These are phyloP conservation scores for Drusus annulatus DNA, from an alignment of 1,140 invertebrate species.

Conservation along the genomic window DNA sequence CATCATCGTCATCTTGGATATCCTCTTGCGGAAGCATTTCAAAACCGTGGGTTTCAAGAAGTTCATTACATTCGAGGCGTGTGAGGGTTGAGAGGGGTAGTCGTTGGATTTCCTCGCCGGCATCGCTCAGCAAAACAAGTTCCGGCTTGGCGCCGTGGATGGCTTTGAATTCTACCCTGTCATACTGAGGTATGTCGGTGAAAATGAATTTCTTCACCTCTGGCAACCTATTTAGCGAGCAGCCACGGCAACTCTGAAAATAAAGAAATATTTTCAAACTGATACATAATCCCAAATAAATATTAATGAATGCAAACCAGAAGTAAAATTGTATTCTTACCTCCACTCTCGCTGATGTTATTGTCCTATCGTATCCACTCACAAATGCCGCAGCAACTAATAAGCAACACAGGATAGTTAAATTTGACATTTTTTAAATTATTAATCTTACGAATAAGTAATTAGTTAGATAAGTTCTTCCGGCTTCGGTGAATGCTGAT, in stretches of 20 bases:
- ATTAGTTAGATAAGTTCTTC: no score
- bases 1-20: neutral
- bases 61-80: constrained; percentile 79
- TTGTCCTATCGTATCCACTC: constrained; percentile 35
- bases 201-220: constrained; percentile 84
- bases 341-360: constrained; percentile 44
- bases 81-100: constrained; percentile 73
- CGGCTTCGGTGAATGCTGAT: no score
- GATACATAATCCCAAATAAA: neutral
- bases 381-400: constrained; percentile 1
- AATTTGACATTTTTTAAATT: constrained; percentile 25
- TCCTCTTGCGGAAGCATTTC: constrained; percentile 14
- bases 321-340: constrained; percentile 12
- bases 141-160: constrained; percentile 80
- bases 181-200: constrained; percentile 81
- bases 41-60: constrained; percentile 77
- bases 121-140: constrained; percentile 75
- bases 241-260: constrained; percentile 82
- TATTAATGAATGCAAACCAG: neutral
- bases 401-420: constrained; percentile 10
- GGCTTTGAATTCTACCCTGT: constrained; percentile 77
- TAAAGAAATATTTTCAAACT: neutral
- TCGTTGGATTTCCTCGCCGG: constrained; percentile 77
- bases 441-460: neutral
- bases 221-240: constrained; percentile 80